A percentile compares a stretch with the other conserved stretches of the same genome.
These are phyloP conservation scores for Phoxinus dragarum DNA, from an alignment of 2,797 vertebrate species.

Conservation along the genomic window DNA sequence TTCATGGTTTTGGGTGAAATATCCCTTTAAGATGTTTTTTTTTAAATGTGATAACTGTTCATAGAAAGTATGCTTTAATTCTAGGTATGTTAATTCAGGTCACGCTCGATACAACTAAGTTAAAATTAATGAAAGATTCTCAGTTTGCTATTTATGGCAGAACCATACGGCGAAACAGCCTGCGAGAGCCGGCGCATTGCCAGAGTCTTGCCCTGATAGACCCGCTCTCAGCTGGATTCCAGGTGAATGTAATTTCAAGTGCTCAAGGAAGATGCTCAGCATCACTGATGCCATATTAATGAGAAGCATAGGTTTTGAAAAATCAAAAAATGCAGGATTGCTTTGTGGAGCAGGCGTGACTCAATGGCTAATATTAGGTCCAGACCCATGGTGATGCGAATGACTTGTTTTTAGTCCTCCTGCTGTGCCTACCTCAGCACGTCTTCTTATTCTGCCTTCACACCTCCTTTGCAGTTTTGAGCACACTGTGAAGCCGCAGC, in stretches of 20 bases:
- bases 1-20: background rate
- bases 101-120: conserved; percentile 28
- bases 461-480: conserved; percentile 54
- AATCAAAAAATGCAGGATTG: conserved; percentile 1
- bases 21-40: background rate
- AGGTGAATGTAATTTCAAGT: conserved; percentile 46
- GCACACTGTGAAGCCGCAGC: conserved; percentile 14
- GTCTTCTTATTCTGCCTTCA: conserved; percentile 46
- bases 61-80: background rate
- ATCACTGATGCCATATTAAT: conserved; percentile 21
- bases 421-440: conserved; percentile 51
- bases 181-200: conserved; percentile 14
- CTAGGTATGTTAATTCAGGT: conserved; percentile 1
- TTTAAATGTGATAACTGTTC: background rate
- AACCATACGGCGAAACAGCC: conserved; percentile 33
- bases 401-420: conserved; percentile 57
- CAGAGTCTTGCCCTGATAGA: conserved; percentile 32
- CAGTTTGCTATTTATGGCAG: conserved; percentile 35
- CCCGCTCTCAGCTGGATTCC: conserved; percentile 47
- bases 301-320: conserved; percentile 25
- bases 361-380: conserved; percentile 57
- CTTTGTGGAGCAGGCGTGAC: conserved; percentile 40
- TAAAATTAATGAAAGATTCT: conserved; percentile 35
- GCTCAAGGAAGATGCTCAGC: conserved; percentile 40
- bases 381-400: conserved; percentile 49